Base-by-base conservation (phyloP, 1,140 invertebrate genomes). In the Drosophila nikananu region DNA sequence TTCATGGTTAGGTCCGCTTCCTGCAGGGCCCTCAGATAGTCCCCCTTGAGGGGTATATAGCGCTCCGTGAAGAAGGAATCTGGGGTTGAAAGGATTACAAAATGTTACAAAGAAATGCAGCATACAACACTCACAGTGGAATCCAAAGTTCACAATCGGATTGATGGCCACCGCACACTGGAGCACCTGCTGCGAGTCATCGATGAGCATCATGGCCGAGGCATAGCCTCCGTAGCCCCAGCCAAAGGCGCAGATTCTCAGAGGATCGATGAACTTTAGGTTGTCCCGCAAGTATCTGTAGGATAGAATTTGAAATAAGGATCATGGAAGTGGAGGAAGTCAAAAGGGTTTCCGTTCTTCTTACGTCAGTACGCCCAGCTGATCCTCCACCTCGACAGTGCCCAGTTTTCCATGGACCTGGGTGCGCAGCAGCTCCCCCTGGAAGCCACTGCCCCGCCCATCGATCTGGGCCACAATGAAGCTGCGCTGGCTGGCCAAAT, bases 51-150 rank as follows among this genome's bases (percentile, higher is more conserved):
- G 5, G 95, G 94, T 94, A 97, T 95, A 92, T 97, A 97, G 49
- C 96, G 94, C 93, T 98, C 97, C 61, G 97, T 96, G 93, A 97
- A 98, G 81, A 95, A 96, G 21, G 97, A 96, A 92, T 97, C 97
- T 98, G 84, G 8, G 3, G 7, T 17, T 12, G 1, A 2, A 42
- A 0, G 49, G 5, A 0, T 12, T 21, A n/a, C 5, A 21, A 2
- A 5, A 5, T 6, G n/a, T 17, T 30, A n/a, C n/a, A 7, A 59
- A 7, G 7, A 46, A 17, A 32, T 1, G 23, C 0, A 2, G 15
- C 0, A 27, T 0, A 7, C 6, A 7, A 44, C 55, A 94, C 95
- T 95, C 83, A 97, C 97, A 96, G 89, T 97, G 96, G 92, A 96
- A 96, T 61, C 94, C 93, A 94, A 96, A 97, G 86, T 96, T 97